Conservation (phyloP, 2,888 invertebrate species). For the Orthosia gothica region DNA sequence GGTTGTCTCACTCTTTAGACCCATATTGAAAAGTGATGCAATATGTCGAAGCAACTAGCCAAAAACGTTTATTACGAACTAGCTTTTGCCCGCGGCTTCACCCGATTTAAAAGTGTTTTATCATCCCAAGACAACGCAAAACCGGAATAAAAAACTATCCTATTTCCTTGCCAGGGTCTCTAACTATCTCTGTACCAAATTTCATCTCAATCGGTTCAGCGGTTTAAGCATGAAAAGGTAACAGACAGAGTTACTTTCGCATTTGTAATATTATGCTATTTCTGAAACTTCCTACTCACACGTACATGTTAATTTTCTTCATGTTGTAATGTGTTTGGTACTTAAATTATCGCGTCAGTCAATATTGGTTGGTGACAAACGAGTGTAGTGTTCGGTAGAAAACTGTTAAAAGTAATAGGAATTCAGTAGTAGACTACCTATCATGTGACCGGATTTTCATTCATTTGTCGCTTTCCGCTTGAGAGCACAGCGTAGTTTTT, state of each 20-base stretch:
- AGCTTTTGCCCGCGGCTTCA: no score
- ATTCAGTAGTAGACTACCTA: not conserved
- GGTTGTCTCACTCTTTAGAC: not conserved
- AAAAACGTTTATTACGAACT: constrained; percentile 16
- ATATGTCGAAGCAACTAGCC: constrained; percentile 6
- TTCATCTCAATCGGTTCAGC: no score
- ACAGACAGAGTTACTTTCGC: no score
- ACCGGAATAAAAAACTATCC: no score
- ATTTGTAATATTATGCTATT: constrained; percentile 3
- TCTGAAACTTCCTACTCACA: constrained; percentile 22
- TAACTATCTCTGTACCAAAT: no score
- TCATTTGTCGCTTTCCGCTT: not conserved
- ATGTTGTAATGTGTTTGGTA: constrained; percentile 35
- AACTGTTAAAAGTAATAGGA: constrained; percentile 9
- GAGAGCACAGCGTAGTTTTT: not conserved
- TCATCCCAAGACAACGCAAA: no score
- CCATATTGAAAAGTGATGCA: constrained; percentile 27
- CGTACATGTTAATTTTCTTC: constrained; percentile 34
- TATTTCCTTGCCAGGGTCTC: no score
- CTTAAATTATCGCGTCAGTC: constrained; percentile 35
- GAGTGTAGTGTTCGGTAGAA: constrained; percentile 17
- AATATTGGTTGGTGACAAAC: constrained; percentile 29
- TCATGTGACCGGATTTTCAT: not conserved
- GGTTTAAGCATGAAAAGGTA: no score
- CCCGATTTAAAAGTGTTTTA: no score